Percentiles rank a stretch among this genome's conserved stretches.
These are phyloP conservation scores for Lepidonotus clava DNA, from an alignment of 2,888 invertebrate genomes.

Conservation along the genomic window DNA sequence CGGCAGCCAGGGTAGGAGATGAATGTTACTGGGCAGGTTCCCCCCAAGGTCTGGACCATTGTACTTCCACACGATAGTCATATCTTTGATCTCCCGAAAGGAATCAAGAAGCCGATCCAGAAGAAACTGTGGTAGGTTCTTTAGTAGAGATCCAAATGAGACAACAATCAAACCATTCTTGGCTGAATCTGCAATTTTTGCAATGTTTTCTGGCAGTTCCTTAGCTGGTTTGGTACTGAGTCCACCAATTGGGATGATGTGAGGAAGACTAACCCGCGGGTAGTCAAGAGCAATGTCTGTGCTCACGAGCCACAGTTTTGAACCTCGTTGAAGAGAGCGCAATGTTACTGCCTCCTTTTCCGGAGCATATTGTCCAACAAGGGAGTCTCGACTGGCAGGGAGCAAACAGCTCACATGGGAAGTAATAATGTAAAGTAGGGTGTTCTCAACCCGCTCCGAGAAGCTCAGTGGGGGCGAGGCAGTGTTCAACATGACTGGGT, in stretches of 20 bases:
- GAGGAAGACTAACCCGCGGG: background rate
- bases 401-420: background rate
- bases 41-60: background rate
- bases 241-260: conserved; percentile 3
- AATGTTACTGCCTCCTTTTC: background rate
- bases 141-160: conserved; percentile 27
- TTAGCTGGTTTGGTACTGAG: background rate
- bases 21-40: conserved; percentile 51
- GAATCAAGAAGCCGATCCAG: background rate
- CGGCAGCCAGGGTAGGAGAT: conserved; percentile 56
- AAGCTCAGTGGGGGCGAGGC: background rate
- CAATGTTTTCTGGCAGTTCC: background rate
- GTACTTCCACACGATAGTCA: background rate
- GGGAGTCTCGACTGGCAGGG: background rate
- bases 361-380: background rate
- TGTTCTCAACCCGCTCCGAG: background rate
- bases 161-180: conserved; percentile 5
- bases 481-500: background rate
- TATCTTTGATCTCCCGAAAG: background rate
- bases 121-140: background rate
- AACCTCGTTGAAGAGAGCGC: background rate
- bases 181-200: background rate
- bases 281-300: conserved; percentile 12
- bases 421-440: too few species aligned
- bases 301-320: conserved; percentile 3